Conservation (phyloP, 2,797 vertebrate genomes). For the Melanogrammus aeglefinus region DNA sequence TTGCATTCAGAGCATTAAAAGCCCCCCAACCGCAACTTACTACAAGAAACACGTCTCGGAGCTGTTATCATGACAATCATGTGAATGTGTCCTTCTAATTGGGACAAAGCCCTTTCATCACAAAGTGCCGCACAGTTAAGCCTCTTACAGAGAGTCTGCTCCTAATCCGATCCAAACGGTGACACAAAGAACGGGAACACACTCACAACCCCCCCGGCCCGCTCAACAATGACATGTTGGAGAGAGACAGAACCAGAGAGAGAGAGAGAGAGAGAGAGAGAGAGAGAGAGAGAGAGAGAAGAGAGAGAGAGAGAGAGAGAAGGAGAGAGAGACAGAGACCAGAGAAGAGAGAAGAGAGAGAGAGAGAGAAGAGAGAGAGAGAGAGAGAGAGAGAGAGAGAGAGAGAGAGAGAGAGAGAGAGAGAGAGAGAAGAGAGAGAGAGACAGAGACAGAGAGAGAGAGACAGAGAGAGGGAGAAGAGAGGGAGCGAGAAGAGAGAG, state of each 20-base stretch:
- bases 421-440: too few relatives aligned
- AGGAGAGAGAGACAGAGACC: conserved; percentile 9
- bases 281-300: conserved; percentile 10
- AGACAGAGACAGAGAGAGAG: background rate
- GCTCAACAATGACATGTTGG: background rate
- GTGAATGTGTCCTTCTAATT: conserved; percentile 47
- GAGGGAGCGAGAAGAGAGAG: background rate
- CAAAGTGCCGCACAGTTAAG: conserved; percentile 57
- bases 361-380: background rate
- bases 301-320: conserved; percentile 10
- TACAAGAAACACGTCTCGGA: background rate
- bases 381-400: conserved; percentile 2
- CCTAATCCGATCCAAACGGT: conserved; percentile 56
- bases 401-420: conserved; percentile 11
- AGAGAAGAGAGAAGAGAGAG: too few relatives aligned
- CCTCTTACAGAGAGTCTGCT: conserved; percentile 64
- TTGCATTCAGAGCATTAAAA: background rate
- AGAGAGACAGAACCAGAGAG: background rate
- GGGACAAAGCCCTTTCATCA: conserved; percentile 28
- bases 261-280: conserved; percentile 8
- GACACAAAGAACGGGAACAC: conserved; percentile 47
- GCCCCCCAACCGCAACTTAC: background rate
- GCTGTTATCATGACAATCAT: conserved; percentile 3
- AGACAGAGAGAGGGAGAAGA: background rate
- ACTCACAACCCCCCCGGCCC: background rate